Evolutionary conservation across 1,140 invertebrate species (phyloP).

Genomic region (Phocides pigmalion): DNA sequence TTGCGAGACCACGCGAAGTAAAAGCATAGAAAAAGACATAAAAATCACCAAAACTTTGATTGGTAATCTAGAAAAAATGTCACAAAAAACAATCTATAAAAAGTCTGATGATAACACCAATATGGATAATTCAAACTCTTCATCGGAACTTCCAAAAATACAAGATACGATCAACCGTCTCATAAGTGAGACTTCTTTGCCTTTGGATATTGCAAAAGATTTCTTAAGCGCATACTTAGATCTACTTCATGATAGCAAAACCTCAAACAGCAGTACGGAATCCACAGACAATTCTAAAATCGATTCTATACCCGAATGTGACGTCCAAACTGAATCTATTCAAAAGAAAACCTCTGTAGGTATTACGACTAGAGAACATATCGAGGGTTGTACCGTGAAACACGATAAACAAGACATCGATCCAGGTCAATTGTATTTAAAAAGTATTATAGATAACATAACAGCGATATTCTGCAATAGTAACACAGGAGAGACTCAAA

Average conservation of each 20-base stretch:
- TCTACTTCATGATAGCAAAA: constrained; percentile 50
- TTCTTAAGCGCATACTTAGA: constrained; percentile 67
- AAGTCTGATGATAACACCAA: constrained; percentile 26
- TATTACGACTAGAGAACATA: constrained; percentile 47
- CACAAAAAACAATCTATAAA: constrained; percentile 30
- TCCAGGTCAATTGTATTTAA: constrained; percentile 51
- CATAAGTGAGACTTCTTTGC: constrained; percentile 58
- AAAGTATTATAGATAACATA: constrained; percentile 56
- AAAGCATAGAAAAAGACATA: constrained; percentile 58
- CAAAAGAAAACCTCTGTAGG: constrained; percentile 59
- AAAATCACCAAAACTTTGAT: constrained; percentile 62
- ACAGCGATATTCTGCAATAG: constrained; percentile 51
- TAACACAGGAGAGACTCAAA: constrained; percentile 21
- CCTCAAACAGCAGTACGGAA: constrained; percentile 38
- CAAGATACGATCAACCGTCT: constrained; percentile 63
- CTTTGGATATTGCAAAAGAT: constrained; percentile 59
- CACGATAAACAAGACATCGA: constrained; percentile 31
- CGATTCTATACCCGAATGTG: constrained; percentile 44
- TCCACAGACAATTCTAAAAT: constrained; percentile 42
- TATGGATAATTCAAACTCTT: constrained; percentile 51
- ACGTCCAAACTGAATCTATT: constrained; percentile 58
- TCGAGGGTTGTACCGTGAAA: constrained; percentile 15
- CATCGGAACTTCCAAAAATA: constrained; percentile 58
- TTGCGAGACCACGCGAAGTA: constrained; percentile 52
- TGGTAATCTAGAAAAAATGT: constrained; percentile 52